A percentile compares a stretch with the other conserved stretches of the same genome.
Conservation (phyloP, 2,797 vertebrate genomes). For the Epinephelus malabaricus region DNA sequence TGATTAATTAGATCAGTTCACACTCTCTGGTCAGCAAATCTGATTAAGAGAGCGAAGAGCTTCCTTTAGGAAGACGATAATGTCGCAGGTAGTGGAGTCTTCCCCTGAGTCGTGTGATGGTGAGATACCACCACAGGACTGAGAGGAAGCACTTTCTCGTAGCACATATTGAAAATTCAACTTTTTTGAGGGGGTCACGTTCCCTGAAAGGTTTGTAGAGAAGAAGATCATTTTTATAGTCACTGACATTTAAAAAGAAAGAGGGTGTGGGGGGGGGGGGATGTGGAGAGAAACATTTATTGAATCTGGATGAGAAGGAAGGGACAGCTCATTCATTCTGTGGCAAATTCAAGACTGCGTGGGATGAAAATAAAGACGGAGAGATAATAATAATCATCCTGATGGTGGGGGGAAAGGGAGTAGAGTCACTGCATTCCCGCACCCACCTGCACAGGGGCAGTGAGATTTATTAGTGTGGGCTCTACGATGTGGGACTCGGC, state of each 20-base stretch:
- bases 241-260: slow-evolving; percentile 25
- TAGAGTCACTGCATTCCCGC: slow-evolving; percentile 73
- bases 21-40: slow-evolving; percentile 56
- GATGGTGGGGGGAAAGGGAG: slow-evolving; percentile 14
- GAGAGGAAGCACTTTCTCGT: slow-evolving; percentile 17
- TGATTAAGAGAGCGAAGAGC: slow-evolving; percentile 50
- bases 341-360: slow-evolving; percentile 50
- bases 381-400: slow-evolving; percentile 46
- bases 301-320: slow-evolving; percentile 35
- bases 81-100: slow-evolving; percentile 24
- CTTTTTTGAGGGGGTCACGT: not conserved
- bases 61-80: slow-evolving; percentile 37
- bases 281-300: slow-evolving; percentile 35
- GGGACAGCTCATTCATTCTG: slow-evolving; percentile 62
- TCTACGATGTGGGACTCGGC: slow-evolving; percentile 94
- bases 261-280: slow-evolving; percentile 8
- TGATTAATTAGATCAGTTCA: slow-evolving; percentile 63
- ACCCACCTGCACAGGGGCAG: slow-evolving; percentile 95
- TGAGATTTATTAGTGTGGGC: slow-evolving; percentile 89
- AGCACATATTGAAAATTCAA: not conserved
- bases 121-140: slow-evolving; percentile 9
- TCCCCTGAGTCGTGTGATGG: not conserved
- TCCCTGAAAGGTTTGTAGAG: not conserved
- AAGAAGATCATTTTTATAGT: slow-evolving; percentile 13
- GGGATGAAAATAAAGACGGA: slow-evolving; percentile 60